Evolutionary conservation across 1,140 invertebrate species (phyloP).

Genomic region (Nephotettix cincticeps): DNA sequence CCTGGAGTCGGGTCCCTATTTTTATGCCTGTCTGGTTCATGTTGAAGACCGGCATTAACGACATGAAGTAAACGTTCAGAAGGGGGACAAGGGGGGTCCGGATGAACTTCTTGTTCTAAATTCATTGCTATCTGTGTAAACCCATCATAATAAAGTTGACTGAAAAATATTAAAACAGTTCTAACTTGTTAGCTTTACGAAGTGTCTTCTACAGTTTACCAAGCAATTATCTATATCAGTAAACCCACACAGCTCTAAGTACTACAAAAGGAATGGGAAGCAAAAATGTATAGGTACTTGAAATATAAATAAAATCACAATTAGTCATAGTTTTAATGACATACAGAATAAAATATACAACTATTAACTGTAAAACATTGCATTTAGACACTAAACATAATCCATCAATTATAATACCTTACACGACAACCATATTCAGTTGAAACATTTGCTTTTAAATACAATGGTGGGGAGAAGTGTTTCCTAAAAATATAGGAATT

Average conservation of each 20-base stretch:
- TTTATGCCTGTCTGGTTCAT: constrained; percentile 69
- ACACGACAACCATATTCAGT: too few species aligned
- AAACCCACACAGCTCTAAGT: constrained; percentile 7
- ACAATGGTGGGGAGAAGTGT: too few species aligned
- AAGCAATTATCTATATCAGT: background rate
- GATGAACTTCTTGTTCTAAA: constrained; percentile 76
- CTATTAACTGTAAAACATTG: too few species aligned
- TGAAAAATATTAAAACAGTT: constrained; percentile 50
- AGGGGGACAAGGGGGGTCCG: constrained; percentile 90
- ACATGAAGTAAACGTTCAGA: constrained; percentile 89
- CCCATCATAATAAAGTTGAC: constrained; percentile 91
- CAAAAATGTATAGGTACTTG: background rate
- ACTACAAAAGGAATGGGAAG: background rate
- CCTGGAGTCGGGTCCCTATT: constrained; percentile 54
- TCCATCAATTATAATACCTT: too few species aligned
- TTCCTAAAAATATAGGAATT: too few species aligned
- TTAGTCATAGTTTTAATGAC: too few species aligned
- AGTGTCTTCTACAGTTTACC: background rate
- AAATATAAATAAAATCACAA: background rate
- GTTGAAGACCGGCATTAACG: constrained; percentile 80
- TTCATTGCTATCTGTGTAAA: constrained; percentile 86
- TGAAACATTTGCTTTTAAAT: too few species aligned
- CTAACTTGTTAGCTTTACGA: background rate
- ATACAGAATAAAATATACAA: too few species aligned
- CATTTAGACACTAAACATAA: too few species aligned